Percentiles rank a stretch among this genome's conserved stretches.
phyloP scores from a whole-genome alignment of 2,113 vertebrate genomes.

The Formicarius rufipectus region DNA sequence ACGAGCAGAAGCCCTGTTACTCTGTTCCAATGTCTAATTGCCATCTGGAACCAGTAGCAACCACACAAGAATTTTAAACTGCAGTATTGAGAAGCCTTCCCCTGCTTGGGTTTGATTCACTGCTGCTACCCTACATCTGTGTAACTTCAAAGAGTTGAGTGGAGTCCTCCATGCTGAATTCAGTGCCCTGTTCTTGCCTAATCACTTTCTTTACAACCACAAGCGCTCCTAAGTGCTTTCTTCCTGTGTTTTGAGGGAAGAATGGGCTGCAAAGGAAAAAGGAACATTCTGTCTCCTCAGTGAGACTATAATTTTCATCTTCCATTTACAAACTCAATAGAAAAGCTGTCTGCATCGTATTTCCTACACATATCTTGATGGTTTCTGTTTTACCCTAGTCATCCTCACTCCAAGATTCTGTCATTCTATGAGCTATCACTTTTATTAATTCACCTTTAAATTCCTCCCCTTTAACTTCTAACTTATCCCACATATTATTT shows the following conservation, averaged over 20 bases:
- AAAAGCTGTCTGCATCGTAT: not conserved
- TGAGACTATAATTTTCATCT: not conserved
- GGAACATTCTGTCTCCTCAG: not conserved
- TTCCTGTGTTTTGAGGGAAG: not conserved
- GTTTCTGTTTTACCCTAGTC: not conserved
- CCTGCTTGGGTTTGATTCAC: not conserved
- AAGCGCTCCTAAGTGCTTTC: not conserved
- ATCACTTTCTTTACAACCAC: not conserved
- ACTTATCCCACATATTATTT: not conserved
- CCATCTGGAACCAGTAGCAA: constrained; percentile 51
- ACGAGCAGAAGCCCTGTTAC: not conserved
- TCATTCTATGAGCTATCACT: not conserved
- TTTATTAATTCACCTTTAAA: not conserved
- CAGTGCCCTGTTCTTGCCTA: not conserved
- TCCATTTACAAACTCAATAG: not conserved
- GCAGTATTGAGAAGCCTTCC: not conserved
- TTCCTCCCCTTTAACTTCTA: not conserved
- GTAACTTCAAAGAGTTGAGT: constrained; percentile 6
- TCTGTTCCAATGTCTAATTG: constrained; percentile 41
- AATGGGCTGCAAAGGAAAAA: not conserved
- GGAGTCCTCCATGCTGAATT: not conserved
- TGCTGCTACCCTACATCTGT: not conserved
- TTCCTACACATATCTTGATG: not conserved
- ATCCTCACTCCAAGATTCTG: not conserved
- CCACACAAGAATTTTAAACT: not conserved